phyloP scores from a whole-genome alignment of 1,140 invertebrate genomes.

The Drosophila bocki region DNA sequence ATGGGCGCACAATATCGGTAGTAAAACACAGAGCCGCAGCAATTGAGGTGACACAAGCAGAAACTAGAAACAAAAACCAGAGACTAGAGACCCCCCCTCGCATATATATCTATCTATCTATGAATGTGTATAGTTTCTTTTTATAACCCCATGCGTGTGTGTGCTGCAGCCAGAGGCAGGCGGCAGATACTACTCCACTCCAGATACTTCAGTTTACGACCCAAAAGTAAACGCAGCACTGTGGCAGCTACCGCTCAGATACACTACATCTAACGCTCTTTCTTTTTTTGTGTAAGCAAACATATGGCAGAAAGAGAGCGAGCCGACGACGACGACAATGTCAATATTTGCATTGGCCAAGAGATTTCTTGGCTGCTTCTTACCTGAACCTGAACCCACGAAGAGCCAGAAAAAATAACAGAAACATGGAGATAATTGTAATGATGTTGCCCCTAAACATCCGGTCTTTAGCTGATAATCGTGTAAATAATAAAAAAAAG shows the following conservation, averaged over 20 bases:
- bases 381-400: constrained; percentile 35
- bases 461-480: constrained; percentile 41
- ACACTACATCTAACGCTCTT: constrained; percentile 56
- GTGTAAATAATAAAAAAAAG: constrained; percentile 10
- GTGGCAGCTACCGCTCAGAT: constrained; percentile 65
- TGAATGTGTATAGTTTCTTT: constrained; percentile 26
- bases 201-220: constrained; percentile 65
- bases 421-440: constrained; percentile 41
- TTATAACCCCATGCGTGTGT: constrained; percentile 31
- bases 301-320: constrained; percentile 36
- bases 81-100: constrained; percentile 28
- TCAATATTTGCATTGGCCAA: constrained; percentile 77
- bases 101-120: constrained; percentile 1
- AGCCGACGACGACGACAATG: constrained; percentile 55
- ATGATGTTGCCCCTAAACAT: constrained; percentile 34
- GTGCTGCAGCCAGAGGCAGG: not conserved
- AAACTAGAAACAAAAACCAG: constrained; percentile 50
- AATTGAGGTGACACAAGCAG: constrained; percentile 77
- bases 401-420: constrained; percentile 21
- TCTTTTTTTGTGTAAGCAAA: constrained; percentile 15
- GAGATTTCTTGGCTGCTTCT: constrained; percentile 42
- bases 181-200: constrained; percentile 32
- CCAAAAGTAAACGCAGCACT: constrained; percentile 63
- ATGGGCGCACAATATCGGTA: constrained; percentile 79
- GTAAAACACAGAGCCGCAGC: constrained; percentile 61